phyloP scores from a whole-genome alignment of 2,888 invertebrate species.

The Hedychridium roseum region DNA sequence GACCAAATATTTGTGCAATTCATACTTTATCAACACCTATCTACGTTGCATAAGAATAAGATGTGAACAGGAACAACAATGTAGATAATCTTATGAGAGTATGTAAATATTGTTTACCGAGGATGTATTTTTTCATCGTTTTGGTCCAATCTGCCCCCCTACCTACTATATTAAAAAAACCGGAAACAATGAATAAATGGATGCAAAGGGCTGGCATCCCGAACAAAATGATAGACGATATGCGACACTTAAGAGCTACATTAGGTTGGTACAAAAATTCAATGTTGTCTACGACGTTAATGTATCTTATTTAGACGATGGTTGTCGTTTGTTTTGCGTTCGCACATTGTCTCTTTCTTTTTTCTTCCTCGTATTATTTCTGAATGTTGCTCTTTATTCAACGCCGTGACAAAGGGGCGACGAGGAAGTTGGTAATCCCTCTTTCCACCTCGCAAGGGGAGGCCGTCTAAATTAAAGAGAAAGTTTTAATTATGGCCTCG shows the following conservation, averaged over 20 bases:
- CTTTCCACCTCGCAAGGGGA: slow-evolving; percentile 35
- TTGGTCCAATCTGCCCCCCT: no score
- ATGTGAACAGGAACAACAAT: no score
- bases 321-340: slow-evolving; percentile 19
- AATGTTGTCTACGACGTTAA: slow-evolving; percentile 56
- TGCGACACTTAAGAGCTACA: slow-evolving; percentile 54
- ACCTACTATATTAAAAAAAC: no score
- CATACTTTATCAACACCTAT: no score
- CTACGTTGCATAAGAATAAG: no score
- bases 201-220: no score
- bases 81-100: no score
- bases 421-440: slow-evolving; percentile 30
- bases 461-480: slow-evolving; percentile 4
- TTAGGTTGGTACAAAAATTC: slow-evolving; percentile 63
- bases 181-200: no score
- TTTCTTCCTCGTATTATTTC: slow-evolving; percentile 2
- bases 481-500: slow-evolving; percentile 32
- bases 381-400: slow-evolving; percentile 13
- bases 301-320: slow-evolving; percentile 55
- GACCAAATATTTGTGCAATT: no score
- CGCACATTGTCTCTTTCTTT: not conserved
- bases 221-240: no score
- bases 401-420: slow-evolving; percentile 32
- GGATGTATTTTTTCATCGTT: no score
- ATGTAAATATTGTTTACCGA: no score